These are phyloP conservation scores for Coelopa pilipes DNA, from an alignment of 2,888 invertebrate genomes.

Conservation along the genomic window DNA sequence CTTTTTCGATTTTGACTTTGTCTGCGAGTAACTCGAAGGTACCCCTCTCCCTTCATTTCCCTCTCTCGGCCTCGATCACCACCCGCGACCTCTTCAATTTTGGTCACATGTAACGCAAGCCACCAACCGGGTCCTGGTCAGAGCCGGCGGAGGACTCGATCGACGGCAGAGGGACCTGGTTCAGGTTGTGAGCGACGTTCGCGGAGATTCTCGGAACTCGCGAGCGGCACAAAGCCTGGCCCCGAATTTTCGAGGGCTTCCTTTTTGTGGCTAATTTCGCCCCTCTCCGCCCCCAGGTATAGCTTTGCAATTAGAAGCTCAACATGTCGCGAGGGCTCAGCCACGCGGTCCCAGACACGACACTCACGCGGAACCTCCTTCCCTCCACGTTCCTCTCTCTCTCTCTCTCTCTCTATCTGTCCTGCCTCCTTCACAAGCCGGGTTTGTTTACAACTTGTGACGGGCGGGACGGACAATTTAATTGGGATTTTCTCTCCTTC, in stretches of 20 bases:
- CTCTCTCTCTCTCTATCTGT: neutral
- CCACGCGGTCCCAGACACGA: neutral
- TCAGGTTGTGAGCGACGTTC: neutral
- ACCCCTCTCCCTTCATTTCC: neutral
- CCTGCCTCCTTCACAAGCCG: neutral
- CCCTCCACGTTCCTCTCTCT: neutral
- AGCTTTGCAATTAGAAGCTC: conserved; percentile 34
- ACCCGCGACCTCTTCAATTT: conserved; percentile 28
- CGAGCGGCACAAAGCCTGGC: neutral
- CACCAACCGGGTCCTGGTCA: neutral
- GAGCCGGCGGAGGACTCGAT: too few species aligned
- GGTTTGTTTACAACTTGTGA: conserved; percentile 33
- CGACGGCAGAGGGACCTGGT: too few species aligned
- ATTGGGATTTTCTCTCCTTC: conserved; percentile 28
- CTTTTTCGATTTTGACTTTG: neutral
- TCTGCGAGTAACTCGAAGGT: too few species aligned
- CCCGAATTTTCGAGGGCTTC: conserved; percentile 26
- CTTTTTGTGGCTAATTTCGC: neutral
- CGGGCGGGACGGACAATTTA: conserved; percentile 34
- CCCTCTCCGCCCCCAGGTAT: neutral
- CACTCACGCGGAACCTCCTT: neutral
- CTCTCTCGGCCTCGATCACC: neutral
- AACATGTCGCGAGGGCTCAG: conserved; percentile 26
- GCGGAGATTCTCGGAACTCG: too few species aligned
- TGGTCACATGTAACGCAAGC: conserved; percentile 16